phyloP scores from a whole-genome alignment of 64 coral and sea anemone species.

The Stylophora pistillata region DNA sequence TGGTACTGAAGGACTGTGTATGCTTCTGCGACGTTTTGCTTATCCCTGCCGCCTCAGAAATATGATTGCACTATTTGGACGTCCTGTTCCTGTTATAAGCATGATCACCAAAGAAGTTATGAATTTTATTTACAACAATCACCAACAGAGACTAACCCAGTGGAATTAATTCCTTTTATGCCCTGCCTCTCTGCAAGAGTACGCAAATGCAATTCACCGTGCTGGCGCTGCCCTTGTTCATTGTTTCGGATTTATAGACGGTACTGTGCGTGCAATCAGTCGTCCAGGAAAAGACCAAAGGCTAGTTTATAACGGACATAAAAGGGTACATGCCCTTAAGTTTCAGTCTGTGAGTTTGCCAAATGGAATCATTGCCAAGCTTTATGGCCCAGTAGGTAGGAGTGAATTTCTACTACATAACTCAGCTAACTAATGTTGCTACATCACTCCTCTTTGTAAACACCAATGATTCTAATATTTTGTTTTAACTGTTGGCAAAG shows the following conservation, averaged over 20 bases:
- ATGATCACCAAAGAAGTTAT: too few species aligned
- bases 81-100: too few species aligned
- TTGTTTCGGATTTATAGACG: constrained; percentile 33
- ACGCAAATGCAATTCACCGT: constrained; percentile 35
- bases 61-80: constrained; percentile 30
- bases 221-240: constrained; percentile 27
- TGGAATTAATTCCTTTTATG: constrained; percentile 39
- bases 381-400: too few species aligned
- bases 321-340: constrained; percentile 25
- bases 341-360: too few species aligned
- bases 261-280: constrained; percentile 35
- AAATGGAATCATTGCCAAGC: too few species aligned
- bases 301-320: constrained; percentile 36
- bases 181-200: constrained; percentile 29
- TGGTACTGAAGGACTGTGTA: constrained; percentile 4
- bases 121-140: too few species aligned
- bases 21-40: constrained; percentile 39
- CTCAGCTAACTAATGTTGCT: too few species aligned
- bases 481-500: too few species aligned
- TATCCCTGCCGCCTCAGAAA: constrained; percentile 32
- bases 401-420: too few species aligned
- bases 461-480: too few species aligned
- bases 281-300: constrained; percentile 42
- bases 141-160: constrained; percentile 42
- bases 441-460: too few species aligned